Evolutionary conservation across 1,140 invertebrate genomes (phyloP).

Genomic region (Hyles vespertilio): DNA sequence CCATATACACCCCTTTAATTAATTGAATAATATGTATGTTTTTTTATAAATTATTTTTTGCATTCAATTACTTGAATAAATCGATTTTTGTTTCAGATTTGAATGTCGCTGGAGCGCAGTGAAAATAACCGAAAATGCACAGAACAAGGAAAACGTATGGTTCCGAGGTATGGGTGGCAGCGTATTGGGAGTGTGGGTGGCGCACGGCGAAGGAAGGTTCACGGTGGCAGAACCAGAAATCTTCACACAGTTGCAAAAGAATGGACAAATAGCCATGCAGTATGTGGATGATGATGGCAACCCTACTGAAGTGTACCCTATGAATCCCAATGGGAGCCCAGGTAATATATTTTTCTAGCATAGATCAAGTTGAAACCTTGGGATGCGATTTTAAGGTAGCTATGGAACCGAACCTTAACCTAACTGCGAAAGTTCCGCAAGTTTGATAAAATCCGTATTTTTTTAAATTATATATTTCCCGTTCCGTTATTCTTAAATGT

Average conservation of each 20-base stretch:
- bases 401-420: no score
- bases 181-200: slow-evolving; percentile 94
- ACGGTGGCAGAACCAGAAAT: slow-evolving; percentile 76
- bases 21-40: no score
- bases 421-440: no score
- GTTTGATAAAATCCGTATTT: no score
- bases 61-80: not conserved
- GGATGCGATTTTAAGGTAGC: not conserved
- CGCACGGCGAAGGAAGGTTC: slow-evolving; percentile 95
- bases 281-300: slow-evolving; percentile 89
- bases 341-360: slow-evolving; percentile 59
- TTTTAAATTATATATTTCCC: no score
- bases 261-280: slow-evolving; percentile 84
- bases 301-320: slow-evolving; percentile 89
- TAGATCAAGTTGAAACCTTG: no score
- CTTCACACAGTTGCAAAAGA: slow-evolving; percentile 76
- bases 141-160: slow-evolving; percentile 86
- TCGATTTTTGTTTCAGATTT: slow-evolving; percentile 33
- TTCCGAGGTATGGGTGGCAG: slow-evolving; percentile 90
- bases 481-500: no score
- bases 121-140: slow-evolving; percentile 74
- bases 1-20: no score
- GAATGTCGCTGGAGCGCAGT: slow-evolving; percentile 95
- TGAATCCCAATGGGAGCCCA: slow-evolving; percentile 95
- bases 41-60: slow-evolving; percentile 1